A percentile compares a stretch with the other conserved stretches of the same genome.
These are phyloP conservation scores for Metridium senile DNA, from an alignment of 92 coral and sea anemone genomes.

Conservation along the genomic window DNA sequence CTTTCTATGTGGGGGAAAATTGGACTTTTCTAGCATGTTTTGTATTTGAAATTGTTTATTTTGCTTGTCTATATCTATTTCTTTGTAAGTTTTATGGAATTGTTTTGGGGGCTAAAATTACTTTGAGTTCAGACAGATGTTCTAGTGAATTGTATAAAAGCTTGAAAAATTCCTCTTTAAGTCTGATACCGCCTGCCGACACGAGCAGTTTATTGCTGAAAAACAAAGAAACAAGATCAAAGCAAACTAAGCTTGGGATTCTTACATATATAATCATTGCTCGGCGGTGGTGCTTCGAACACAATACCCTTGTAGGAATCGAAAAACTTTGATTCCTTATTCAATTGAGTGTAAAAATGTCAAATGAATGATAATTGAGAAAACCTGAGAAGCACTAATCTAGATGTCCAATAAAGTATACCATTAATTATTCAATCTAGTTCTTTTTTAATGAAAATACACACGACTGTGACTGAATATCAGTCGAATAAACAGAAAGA, in stretches of 20 bases:
- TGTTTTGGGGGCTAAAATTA: slow-evolving; percentile 6
- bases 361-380: slow-evolving; percentile 49
- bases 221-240: slow-evolving; percentile 50
- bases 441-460: slow-evolving; percentile 64
- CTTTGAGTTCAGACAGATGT: slow-evolving; percentile 19
- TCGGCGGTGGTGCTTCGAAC: slow-evolving; percentile 36
- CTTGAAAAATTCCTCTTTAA: slow-evolving; percentile 33
- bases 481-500: slow-evolving; percentile 24
- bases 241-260: slow-evolving; percentile 38
- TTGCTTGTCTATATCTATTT: background rate
- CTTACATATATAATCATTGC: slow-evolving; percentile 56
- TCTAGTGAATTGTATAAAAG: slow-evolving; percentile 14
- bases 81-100: slow-evolving; percentile 10
- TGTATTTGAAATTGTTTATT: background rate
- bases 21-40: background rate
- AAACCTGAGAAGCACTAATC: slow-evolving; percentile 1
- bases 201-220: slow-evolving; percentile 39
- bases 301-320: slow-evolving; percentile 33
- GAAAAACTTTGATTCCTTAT: slow-evolving; percentile 51
- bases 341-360: slow-evolving; percentile 31
- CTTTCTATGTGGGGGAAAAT: background rate
- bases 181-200: slow-evolving; percentile 54
- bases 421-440: slow-evolving; percentile 71
- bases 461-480: slow-evolving; percentile 39
- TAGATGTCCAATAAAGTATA: slow-evolving; percentile 48